Percentiles rank a stretch among this genome's conserved stretches.
Conservation (phyloP, 2,797 vertebrate species). For the Gymnocypris eckloni region DNA sequence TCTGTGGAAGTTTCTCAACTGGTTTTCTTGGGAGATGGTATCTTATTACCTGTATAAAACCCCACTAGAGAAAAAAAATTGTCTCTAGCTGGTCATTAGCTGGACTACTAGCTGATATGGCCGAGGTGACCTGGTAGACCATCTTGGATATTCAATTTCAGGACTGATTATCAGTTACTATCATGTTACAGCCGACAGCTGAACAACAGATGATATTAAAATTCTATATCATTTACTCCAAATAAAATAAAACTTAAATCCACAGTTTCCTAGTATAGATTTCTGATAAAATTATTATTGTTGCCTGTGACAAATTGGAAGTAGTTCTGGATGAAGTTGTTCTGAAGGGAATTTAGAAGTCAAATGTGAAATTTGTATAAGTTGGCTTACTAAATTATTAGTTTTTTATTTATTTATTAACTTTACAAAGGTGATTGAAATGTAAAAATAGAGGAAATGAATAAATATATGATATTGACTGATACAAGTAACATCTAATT, state of each 20-base stretch:
- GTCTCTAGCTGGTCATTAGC: conserved; percentile 27
- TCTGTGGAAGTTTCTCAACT: conserved; percentile 50
- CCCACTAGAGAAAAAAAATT: background rate
- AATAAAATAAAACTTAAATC: background rate
- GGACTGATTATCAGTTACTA: background rate
- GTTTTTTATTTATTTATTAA: background rate
- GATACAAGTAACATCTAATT: background rate
- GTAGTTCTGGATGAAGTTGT: background rate
- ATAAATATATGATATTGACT: background rate
- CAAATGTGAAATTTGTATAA: background rate
- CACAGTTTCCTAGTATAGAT: background rate
- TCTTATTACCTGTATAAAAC: background rate
- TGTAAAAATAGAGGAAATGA: background rate
- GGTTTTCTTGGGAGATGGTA: conserved; percentile 12
- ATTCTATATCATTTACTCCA: background rate
- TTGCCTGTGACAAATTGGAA: background rate
- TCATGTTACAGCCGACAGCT: background rate
- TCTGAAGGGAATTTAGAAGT: background rate
- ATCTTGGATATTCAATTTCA: background rate
- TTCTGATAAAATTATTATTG: background rate
- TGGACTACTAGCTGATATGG: background rate
- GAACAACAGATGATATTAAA: background rate
- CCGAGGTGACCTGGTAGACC: background rate
- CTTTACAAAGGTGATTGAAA: background rate
- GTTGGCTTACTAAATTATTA: background rate